Percentiles rank a stretch among this genome's conserved stretches.
Evolutionary conservation across 2,797 vertebrate species (phyloP).

Genomic region (Labeo calbasu): DNA sequence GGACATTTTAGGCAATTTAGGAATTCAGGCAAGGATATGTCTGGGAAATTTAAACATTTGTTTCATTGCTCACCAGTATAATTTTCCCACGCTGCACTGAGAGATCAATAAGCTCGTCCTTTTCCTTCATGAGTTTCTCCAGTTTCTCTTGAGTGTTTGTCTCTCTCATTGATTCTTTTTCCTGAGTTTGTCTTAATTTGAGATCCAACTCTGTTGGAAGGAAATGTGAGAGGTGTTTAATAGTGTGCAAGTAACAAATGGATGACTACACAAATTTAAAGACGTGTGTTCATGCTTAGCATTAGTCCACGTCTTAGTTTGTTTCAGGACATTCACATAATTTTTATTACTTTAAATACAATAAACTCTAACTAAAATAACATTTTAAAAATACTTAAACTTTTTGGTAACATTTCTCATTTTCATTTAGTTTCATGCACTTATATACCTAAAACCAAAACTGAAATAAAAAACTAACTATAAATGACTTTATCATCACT

Average conservation of each 20-base stretch:
- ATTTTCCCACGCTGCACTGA: constrained; percentile 72
- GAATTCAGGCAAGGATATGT: neutral
- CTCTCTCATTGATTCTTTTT: constrained; percentile 63
- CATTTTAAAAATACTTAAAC: neutral
- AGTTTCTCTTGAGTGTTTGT: constrained; percentile 61
- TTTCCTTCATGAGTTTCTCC: constrained; percentile 68
- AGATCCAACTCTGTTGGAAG: constrained; percentile 69
- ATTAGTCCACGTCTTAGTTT: no score
- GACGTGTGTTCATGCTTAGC: no score
- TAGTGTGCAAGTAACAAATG: neutral
- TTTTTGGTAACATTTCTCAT: no score
- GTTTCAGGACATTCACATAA: no score
- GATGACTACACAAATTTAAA: no score
- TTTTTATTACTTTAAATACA: no score
- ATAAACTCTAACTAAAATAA: no score
- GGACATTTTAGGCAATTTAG: neutral
- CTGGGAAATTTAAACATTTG: neutral
- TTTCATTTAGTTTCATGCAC: no score
- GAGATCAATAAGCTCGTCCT: constrained; percentile 68
- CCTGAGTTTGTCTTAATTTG: constrained; percentile 67
- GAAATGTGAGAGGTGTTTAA: neutral
- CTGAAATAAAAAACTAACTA: neutral
- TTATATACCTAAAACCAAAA: neutral
- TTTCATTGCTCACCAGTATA: constrained; percentile 71
- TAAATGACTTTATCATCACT: no score